A percentile compares a stretch with the other conserved stretches of the same genome.
Evolutionary conservation across 2,888 invertebrate species (phyloP).

Genomic region (Conomelus anceps): DNA sequence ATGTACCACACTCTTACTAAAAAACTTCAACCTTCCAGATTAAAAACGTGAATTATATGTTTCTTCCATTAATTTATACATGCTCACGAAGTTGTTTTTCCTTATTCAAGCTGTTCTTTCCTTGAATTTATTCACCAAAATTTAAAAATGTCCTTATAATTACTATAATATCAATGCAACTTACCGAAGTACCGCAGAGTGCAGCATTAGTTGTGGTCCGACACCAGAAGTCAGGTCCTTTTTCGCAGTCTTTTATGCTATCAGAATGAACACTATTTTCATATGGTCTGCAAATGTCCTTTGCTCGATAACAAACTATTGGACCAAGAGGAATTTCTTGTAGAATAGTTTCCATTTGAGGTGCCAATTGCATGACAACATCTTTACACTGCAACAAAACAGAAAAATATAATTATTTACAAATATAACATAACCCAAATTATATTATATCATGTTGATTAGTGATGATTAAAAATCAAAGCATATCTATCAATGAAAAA

Average conservation of each 20-base stretch:
- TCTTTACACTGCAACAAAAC: conserved; percentile 37
- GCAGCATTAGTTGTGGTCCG: conserved; percentile 47
- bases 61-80: too few relatives aligned
- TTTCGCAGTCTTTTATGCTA: conserved; percentile 60
- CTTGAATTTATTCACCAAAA: too few relatives aligned
- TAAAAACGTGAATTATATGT: too few relatives aligned
- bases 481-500: too few relatives aligned
- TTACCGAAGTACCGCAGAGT: conserved; percentile 46
- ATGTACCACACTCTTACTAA: too few relatives aligned
- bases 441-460: too few relatives aligned
- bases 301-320: conserved; percentile 31
- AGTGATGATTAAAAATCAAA: too few relatives aligned
- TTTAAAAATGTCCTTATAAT: neutral
- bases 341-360: conserved; percentile 31
- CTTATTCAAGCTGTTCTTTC: too few relatives aligned
- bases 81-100: too few relatives aligned
- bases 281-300: neutral
- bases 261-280: too few relatives aligned
- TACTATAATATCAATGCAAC: conserved; percentile 28
- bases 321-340: conserved; percentile 31
- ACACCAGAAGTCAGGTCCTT: conserved; percentile 80
- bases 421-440: too few relatives aligned
- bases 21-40: too few relatives aligned
- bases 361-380: conserved; percentile 35
- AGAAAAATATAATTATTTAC: conserved; percentile 15